Evolutionary conservation across 1,140 invertebrate genomes (phyloP).

Genomic region (Leucophenga varia): DNA sequence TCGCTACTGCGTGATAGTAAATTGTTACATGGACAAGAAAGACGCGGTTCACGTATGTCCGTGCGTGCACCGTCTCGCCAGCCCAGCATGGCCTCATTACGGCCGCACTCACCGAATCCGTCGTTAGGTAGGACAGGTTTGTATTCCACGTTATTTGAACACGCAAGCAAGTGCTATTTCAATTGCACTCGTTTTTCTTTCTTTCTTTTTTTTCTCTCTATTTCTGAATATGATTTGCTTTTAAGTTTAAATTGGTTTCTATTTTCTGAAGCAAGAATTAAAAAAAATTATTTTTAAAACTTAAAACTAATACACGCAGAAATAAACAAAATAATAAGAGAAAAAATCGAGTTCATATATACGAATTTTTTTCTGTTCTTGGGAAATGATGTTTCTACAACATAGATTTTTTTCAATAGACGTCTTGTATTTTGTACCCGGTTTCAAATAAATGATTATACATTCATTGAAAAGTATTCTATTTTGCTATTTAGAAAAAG

Average conservation of each 20-base stretch:
- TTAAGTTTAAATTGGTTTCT: conserved; percentile 7
- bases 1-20: conserved; percentile 81
- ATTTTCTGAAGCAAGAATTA: conserved; percentile 22
- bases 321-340: conserved; percentile 17
- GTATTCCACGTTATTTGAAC: too few relatives aligned
- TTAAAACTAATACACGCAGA: conserved; percentile 29
- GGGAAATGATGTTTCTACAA: too few relatives aligned
- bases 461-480: too few relatives aligned
- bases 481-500: too few relatives aligned
- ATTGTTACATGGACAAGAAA: conserved; percentile 72
- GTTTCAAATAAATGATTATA: too few relatives aligned
- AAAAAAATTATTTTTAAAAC: too few relatives aligned
- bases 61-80: conserved; percentile 75
- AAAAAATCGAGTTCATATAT: conserved; percentile 8
- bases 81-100: conserved; percentile 77
- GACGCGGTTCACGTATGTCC: conserved; percentile 75
- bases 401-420: too few relatives aligned
- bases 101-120: conserved; percentile 74
- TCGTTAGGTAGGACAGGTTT: conserved; percentile 71
- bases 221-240: background rate
- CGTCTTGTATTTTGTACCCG: too few relatives aligned
- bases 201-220: conserved; percentile 19
- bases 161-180: too few relatives aligned
- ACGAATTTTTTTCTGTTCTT: too few relatives aligned
- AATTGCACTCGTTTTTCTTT: conserved; percentile 8